Evolutionary conservation across 2,113 vertebrate species (phyloP), one percentile per base, ranked within the genome.

Genomic region (Hemibagrus wyckioides): DNA sequence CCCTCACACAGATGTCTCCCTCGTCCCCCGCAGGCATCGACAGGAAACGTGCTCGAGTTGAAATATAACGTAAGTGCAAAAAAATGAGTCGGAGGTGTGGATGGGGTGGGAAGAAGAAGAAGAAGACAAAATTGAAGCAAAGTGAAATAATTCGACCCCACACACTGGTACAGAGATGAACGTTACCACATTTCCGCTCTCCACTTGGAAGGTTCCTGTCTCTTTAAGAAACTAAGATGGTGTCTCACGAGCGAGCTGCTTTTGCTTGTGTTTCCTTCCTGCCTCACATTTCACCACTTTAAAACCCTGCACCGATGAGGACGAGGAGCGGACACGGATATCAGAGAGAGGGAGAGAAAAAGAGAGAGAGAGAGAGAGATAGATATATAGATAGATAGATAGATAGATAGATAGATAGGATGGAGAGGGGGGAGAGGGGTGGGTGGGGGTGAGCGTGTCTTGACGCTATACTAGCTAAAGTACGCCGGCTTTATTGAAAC

Each of bases 211-310:
- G 83, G 86, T 61, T 54, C n/a, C 90, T 89, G 91, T 90, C 87
- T 63, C 91, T 92, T 92, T 92, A 92, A 92, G 91, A 90, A 88
- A 85, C 89, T 92, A 92, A 92, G 92, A 92, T 92, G 92, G 92
- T 91, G 92, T 86, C 92, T 90, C 82, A 61, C 85, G 86, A 85
- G 80, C 82, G 28, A 81, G 86, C 90, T 83, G 91, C 88, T 86
- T 87, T 89, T 69, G 84, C 80, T 79, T 54, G 89, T 39, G 84
- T 77, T 92, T 92, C 92, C 92, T 92, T 92, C 92, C 92, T 92
- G 90, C 85, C 88, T 81, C 41, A 65, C 85, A 73, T 52, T 69
- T 87, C 63, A 59, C 71, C 86, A 75, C 86, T 89, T 89, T 87
- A 85, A 87, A 86, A 65, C 89, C 54, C 54, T 56, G 82, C 86